Base-by-base conservation (phyloP, 1,140 invertebrate genomes). In the Eurosta solidaginis region DNA sequence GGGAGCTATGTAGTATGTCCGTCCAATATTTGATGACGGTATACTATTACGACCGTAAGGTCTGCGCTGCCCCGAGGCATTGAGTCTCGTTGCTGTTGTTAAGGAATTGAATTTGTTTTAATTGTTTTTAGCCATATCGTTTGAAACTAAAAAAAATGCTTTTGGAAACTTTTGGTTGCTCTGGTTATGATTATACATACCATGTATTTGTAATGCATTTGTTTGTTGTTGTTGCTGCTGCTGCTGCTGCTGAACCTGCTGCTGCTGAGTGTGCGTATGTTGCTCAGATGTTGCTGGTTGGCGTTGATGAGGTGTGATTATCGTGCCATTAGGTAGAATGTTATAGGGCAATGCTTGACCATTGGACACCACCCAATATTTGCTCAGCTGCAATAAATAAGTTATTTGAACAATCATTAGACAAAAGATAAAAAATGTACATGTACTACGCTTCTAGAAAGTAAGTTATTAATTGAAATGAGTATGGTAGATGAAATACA, bases 351-450 rank as follows among this genome's bases (percentile, higher is more conserved):
- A 33, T 6, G 52, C 42, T 54, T 77, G 75, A 7, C 68, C 76
- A 77, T 81, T 81, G 12, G 80, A 80, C 17, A 81, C 77, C 12
- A 81, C 79, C 80, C 80, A 81, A 45, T 81, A 81, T 77, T 81
- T 81, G 59, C 79, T 78, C 40, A 81, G 63, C 80, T 81, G 77
- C 6, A 77, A 76, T 36, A 27, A 73, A 79, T 47, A 75, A 27
- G 33, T 47, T 29, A 29, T 74, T 45, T 6, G 44, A 36, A 52
- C 14, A 36, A n/a, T 29, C 6, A 74, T 42, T 59, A 17, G 9
- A 42, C 3, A 44, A 9, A 75, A 29, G 20, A 40, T 63, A 22
- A 12, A 50, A 17, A 52, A 49, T 59, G 27, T 59, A 77, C n/a
- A n/a, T n/a, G n/a, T n/a, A n/a, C n/a, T n/a, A n/a, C n/a, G n/a